Percentiles rank a stretch among this genome's conserved stretches.
Evolutionary conservation across 2,113 vertebrate species (phyloP).

Genomic region (Thermophis baileyi): DNA sequence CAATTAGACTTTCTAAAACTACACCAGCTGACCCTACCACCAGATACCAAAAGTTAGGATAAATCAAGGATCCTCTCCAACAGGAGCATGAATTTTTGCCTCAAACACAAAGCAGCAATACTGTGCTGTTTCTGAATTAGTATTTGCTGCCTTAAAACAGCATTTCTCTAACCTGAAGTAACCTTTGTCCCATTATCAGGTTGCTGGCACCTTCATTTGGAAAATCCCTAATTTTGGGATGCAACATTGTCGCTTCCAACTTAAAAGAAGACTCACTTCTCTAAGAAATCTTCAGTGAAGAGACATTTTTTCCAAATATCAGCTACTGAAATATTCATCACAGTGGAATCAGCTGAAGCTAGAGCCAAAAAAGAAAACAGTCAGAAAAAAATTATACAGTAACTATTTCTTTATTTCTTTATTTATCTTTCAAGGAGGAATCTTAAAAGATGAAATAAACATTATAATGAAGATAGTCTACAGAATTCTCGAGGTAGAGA

Average conservation of each 20-base stretch:
- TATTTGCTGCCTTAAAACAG: not conserved
- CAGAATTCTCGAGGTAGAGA: not conserved
- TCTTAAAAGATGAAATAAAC: not conserved
- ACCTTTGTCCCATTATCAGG: not conserved
- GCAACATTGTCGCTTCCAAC: not conserved
- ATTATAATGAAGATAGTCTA: fast-evolving
- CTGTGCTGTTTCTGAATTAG: not conserved
- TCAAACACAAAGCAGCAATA: not conserved
- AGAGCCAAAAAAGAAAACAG: slow-evolving; percentile 26
- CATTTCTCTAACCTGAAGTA: not conserved
- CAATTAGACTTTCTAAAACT: not conserved
- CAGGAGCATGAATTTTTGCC: not conserved
- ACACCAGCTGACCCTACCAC: not conserved
- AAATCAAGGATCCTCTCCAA: not conserved
- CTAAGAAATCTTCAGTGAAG: slow-evolving; percentile 63
- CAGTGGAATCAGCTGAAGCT: slow-evolving; percentile 47
- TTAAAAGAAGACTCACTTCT: slow-evolving; percentile 67
- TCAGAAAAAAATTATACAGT: not conserved
- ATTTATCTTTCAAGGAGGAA: slow-evolving; percentile 5
- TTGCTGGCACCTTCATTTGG: not conserved
- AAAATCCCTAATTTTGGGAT: not conserved
- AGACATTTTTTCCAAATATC: slow-evolving; percentile 63
- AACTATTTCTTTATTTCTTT: slow-evolving; percentile 20
- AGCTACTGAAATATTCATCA: slow-evolving; percentile 36
- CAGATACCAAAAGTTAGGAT: not conserved